Conservation (phyloP, 2,113 vertebrate species). For the Oreochromis niloticus region DNA sequence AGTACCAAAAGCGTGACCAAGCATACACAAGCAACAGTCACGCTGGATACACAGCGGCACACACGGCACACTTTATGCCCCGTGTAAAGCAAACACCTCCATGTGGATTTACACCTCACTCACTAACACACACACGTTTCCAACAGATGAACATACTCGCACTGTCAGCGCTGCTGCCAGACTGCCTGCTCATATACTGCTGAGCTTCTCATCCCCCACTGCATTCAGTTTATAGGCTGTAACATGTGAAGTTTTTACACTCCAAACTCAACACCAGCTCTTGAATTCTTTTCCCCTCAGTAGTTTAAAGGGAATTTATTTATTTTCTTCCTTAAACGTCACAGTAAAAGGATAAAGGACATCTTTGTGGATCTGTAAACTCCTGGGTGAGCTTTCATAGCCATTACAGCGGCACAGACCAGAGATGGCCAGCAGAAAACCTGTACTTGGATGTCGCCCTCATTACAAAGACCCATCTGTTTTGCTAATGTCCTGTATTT, state of each 20-base stretch:
- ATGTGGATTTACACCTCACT: not conserved
- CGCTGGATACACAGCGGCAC: not conserved
- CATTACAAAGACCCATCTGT: not conserved
- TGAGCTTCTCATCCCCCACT: constrained; percentile 1
- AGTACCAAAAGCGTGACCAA: constrained; percentile 6
- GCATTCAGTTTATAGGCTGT: constrained; percentile 34
- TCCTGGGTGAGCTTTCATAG: not conserved
- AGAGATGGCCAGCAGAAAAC: not conserved
- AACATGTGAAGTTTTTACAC: constrained; percentile 31
- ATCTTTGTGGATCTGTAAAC: not conserved
- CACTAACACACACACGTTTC: not conserved
- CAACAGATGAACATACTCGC: constrained; percentile 1
- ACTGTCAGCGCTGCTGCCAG: constrained; percentile 11
- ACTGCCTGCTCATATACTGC: not conserved
- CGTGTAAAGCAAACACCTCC: constrained; percentile 22
- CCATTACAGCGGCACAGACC: not conserved
- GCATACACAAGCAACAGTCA: constrained; percentile 41
- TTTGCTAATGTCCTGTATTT: not conserved
- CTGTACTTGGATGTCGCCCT: not conserved
- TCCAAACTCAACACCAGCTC: not conserved
- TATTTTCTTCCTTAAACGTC: not conserved
- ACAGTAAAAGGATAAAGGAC: not conserved
- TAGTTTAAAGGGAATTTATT: not conserved
- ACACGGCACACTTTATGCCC: not conserved
- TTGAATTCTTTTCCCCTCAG: not conserved